Conservation (phyloP, 2,888 invertebrate genomes). For the Seira ritae region DNA sequence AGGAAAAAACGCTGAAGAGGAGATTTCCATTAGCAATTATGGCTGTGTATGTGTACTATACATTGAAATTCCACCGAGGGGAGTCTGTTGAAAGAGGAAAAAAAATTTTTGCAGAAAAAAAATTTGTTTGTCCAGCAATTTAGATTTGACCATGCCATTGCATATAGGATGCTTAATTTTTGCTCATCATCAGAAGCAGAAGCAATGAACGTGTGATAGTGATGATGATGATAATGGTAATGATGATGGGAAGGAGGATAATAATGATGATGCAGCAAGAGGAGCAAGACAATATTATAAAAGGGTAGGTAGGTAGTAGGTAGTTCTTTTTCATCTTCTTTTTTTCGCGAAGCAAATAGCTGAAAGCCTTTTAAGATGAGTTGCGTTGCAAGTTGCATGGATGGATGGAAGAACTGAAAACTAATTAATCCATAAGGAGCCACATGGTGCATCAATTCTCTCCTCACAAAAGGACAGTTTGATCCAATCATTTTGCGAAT, state of each 20-base stretch:
- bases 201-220: conserved; percentile 14
- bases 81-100: conserved; percentile 18
- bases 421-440: neutral
- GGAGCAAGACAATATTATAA: neutral
- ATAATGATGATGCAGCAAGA: conserved; percentile 51
- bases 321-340: neutral
- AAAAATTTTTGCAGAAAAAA: conserved; percentile 31
- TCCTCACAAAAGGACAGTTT: too few species aligned
- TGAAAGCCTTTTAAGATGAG: neutral
- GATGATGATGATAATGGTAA: conserved; percentile 13
- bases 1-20: conserved; percentile 4
- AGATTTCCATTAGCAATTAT: conserved; percentile 56
- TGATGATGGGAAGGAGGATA: conserved; percentile 34
- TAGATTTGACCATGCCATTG: neutral
- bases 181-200: conserved; percentile 35
- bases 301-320: neutral
- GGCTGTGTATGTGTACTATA: neutral
- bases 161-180: conserved; percentile 32
- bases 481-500: neutral
- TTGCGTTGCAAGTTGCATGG: neutral
- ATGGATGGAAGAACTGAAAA: neutral
- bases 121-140: conserved; percentile 62
- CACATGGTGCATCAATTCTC: neutral
- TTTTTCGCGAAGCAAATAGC: conserved; percentile 6
- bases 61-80: conserved; percentile 33